Evolutionary conservation across 2,888 invertebrate genomes (phyloP), one percentile per base, ranked within the genome.

Genomic region (Kuschelorhynchus macadamiae): DNA sequence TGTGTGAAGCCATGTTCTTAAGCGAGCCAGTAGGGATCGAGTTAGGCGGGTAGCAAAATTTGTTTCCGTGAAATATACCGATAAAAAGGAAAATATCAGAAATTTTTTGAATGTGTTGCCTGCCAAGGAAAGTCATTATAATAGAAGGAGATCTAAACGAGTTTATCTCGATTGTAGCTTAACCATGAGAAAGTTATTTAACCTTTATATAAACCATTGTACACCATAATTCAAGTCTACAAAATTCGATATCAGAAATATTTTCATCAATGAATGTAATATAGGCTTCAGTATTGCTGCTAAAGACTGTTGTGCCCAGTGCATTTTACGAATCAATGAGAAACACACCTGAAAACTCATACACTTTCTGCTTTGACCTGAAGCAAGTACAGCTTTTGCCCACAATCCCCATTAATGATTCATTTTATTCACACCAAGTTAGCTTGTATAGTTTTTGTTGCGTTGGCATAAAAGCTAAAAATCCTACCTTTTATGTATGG

Each of bases 361-460:
- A 53, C 4, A 62, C 68, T 18, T 65, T 56, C 30, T 56, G 44
- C 20, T 56, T 56, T 21, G 57, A 56, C 36, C 33, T 56, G 57
- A 63, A 67, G 30, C 56, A 68, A 36, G 60, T 67, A 8, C 69
- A 69, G 30, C 60, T 65, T 16, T 33, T 69, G 21, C 65, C 69
- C 11, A 39, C 49, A 12, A 60, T 53, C 8, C 71, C 72, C 9
- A 72, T 72, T n/a, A 42, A 55, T 46, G 71, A 72, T 33, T 68
- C 71, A 32, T 72, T 70, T 50, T 72, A 72, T 47, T 56, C 68
- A 17, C 67, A 64, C 8, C 73, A 73, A 61, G 57, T 72, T 33
- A 55, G 65, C 46, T 65, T 55, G 18, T 72, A 70, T 50, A 18
- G 2, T 16, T 64, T 71, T 59, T 69, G 71, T 46, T 56, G 63